Conservation (phyloP, 1,140 invertebrate genomes). For the Microplitis mediator region DNA sequence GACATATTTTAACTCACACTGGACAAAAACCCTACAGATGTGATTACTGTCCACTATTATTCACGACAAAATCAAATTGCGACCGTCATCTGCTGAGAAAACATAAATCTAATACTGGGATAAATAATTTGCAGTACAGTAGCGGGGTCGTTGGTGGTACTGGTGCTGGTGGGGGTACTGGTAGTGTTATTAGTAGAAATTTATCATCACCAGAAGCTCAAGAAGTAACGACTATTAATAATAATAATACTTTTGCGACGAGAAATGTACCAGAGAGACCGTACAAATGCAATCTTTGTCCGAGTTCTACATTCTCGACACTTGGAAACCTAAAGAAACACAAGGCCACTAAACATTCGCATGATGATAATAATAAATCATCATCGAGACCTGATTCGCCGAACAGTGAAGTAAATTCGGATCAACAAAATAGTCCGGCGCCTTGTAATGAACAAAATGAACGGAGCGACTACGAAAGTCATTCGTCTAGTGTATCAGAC, state of each 20-base stretch:
- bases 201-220: conserved; percentile 48
- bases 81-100: conserved; percentile 91
- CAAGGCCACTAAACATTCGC: conserved; percentile 71
- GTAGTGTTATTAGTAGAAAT: conserved; percentile 44
- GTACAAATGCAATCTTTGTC: conserved; percentile 83
- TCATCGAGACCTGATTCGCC: conserved; percentile 49
- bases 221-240: conserved; percentile 40
- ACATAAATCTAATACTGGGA: conserved; percentile 70
- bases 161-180: no score
- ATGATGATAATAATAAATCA: conserved; percentile 40
- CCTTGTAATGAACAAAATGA: conserved; percentile 48
- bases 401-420: conserved; percentile 39
- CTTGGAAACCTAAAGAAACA: conserved; percentile 81
- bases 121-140: conserved; percentile 50
- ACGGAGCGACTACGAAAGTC: conserved; percentile 59
- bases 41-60: conserved; percentile 86
- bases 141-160: no score
- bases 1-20: conserved; percentile 92
- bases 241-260: conserved; percentile 62
- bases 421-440: conserved; percentile 41
- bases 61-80: conserved; percentile 97
- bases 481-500: conserved; percentile 53
- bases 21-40: conserved; percentile 97
- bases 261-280: conserved; percentile 79
- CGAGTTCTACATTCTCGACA: conserved; percentile 84